Evolutionary conservation across 2,888 invertebrate genomes (phyloP), one percentile per base, ranked within the genome.

Genomic region (Leptinotarsa peninsularis): DNA sequence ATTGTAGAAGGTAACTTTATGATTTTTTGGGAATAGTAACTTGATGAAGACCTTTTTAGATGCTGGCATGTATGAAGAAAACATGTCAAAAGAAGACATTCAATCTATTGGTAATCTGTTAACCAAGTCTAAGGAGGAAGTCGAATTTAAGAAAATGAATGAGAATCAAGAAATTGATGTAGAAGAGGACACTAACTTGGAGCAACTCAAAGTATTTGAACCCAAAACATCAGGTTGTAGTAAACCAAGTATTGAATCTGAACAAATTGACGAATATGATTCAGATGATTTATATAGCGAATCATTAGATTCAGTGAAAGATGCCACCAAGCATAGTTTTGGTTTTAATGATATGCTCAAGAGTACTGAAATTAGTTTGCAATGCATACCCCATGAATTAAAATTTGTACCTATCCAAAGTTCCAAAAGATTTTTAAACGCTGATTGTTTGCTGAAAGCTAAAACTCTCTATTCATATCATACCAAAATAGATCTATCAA

Each of bases 281-380:
- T 56, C 43, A 1, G 49, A 70, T 58, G 70, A 58, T 49, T 69
- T 14, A 56, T 3, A 14, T 5, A 33, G 18, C 14, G 14, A 27
- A 21, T 18, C 66, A 18, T 10, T 23, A 49, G 56, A 67, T 56
- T 43, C 66, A 67, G 21, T 14, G 13, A 72, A 71, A 68, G 77
- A 79, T 74, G 77, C 79, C 23, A 79, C 75, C 52, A 76, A 77
- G 63, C 56, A 66, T 1, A 67, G 52, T 33, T 78, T 81, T 72
- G 78, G 78, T 21, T 81, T 81, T 50, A 76, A 79, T 72, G 81
- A 82, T 43, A 82, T 82, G 82, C 75, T 75, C 2, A 70, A 76
- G 58, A 73, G 74, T 67, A 74, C 74, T 23, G 75, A 72, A 66
- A 60, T 70, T 14, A 73, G 72, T 17, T 71, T 81, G 18, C 74